phyloP scores from a whole-genome alignment of 2,888 invertebrate species.

The Parnassius orleans region DNA sequence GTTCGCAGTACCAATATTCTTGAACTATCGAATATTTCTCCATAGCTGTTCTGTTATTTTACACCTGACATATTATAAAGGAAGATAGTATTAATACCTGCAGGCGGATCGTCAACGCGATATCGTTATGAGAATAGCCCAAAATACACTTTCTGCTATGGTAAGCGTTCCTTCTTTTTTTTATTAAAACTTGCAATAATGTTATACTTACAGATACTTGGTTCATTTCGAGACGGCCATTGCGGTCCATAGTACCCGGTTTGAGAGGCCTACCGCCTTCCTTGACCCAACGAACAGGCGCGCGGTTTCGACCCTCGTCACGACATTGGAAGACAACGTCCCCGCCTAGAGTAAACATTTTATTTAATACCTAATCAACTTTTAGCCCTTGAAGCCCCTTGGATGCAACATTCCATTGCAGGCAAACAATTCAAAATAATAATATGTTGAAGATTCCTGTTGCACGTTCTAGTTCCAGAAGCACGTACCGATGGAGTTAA shows the following conservation, averaged over 20 bases:
- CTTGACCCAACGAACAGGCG: slow-evolving; percentile 87
- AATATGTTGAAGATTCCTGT: neutral
- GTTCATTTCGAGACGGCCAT: slow-evolving; percentile 93
- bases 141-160: too few species aligned
- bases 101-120: too few species aligned
- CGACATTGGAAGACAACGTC: slow-evolving; percentile 97
- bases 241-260: slow-evolving; percentile 85
- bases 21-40: too few species aligned
- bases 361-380: slow-evolving; percentile 1
- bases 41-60: too few species aligned
- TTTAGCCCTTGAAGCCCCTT: neutral
- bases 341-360: slow-evolving; percentile 81
- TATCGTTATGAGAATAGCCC: too few species aligned
- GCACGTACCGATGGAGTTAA: neutral
- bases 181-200: neutral
- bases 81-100: too few species aligned
- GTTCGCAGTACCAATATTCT: too few species aligned
- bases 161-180: too few species aligned
- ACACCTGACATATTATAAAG: too few species aligned
- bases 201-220: slow-evolving; percentile 83
- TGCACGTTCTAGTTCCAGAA: too few species aligned
- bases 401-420: slow-evolving; percentile 6
- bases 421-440: neutral
- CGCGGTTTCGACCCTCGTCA: slow-evolving; percentile 91
- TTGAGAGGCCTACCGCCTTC: slow-evolving; percentile 88